Base-by-base conservation (phyloP, 64 coral and sea anemone species). In the Stylophora pistillata region DNA sequence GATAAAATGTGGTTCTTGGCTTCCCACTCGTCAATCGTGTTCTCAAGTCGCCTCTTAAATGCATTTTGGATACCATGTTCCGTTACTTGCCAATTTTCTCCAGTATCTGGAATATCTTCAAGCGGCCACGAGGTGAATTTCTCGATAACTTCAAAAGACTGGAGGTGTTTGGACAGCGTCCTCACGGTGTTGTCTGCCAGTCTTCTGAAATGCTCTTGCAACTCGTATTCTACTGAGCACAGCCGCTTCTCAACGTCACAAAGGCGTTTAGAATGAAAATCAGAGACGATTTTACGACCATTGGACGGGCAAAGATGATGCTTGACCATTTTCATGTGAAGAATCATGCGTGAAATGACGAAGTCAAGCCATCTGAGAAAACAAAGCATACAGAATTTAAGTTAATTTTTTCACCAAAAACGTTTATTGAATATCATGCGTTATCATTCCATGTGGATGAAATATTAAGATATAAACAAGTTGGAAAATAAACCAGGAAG, bases 1-100 rank as follows among this genome's bases (percentile, higher is more conserved):
- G 33, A 34, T 18, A 86, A 86, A 15, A 86, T 66, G 13, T 86
- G 10, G 21, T 86, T 56, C 32, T 72, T 58, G 52, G 72, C 83
- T 86, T 86, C 83, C 83, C 83, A 86, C 30, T 71, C 54, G 27
- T 54, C 27, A 53, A 86, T 86, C 33, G 55, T 55, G 3, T 54
- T 58, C 60, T 32, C 63, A 15, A 86, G 53, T n/a, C 83, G 83
- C 27, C 5, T 54, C 53, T 26, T 27, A 21, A 86, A 15, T 28
- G 12, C 41, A 31, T 86, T 86, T 15, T 7, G 30, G 34, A 86
- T 31, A 32, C 5, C 14, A 27, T 72, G 5, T 34, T 55, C 16
- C 10, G 83, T 86, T 16, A 55, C 34, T 10, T 25, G 17, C 83
- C 83, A 86, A 18, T 37, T 53, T 15, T 47, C 14, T 54, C 55